phyloP scores from a whole-genome alignment of 2,797 vertebrate genomes.

The Notolepis coatsorum region DNA sequence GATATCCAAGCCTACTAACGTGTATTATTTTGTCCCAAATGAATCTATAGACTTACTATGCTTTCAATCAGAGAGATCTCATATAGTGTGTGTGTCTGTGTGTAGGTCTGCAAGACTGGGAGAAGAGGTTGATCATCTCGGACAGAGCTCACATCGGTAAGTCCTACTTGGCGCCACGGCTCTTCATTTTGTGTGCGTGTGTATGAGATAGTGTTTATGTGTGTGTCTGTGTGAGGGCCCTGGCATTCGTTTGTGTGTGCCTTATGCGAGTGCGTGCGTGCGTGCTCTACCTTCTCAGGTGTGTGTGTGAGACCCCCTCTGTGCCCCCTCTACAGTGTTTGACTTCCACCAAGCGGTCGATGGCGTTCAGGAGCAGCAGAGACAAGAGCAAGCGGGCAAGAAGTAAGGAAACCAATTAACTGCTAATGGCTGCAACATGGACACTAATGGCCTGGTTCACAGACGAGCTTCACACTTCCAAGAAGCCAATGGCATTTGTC shows the following conservation, averaged over 20 bases:
- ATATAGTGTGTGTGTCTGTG: constrained; percentile 32
- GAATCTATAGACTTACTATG: background rate
- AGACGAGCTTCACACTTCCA: too few relatives aligned
- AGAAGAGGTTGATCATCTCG: constrained; percentile 94
- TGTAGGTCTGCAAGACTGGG: constrained; percentile 95
- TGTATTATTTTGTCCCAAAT: too few relatives aligned
- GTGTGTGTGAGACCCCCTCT: constrained; percentile 69
- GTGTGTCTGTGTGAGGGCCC: background rate
- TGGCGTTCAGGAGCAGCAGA: constrained; percentile 96
- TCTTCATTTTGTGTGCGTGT: background rate
- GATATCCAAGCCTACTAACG: too few relatives aligned
- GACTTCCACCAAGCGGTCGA: constrained; percentile 99
- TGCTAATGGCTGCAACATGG: constrained; percentile 39
- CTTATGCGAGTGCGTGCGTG: background rate
- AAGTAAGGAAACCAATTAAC: constrained; percentile 86
- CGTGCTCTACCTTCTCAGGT: constrained; percentile 56
- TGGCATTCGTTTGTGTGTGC: too few relatives aligned
- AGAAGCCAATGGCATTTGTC: too few relatives aligned
- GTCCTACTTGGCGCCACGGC: too few relatives aligned
- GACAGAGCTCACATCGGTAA: constrained; percentile 98
- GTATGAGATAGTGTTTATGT: background rate
- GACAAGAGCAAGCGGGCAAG: constrained; percentile 96
- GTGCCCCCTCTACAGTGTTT: constrained; percentile 88
- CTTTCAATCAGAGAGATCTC: background rate
- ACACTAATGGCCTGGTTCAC: too few relatives aligned